Base-by-base conservation (phyloP, 2,888 invertebrate species). In the Pycnomerus fuliginosus region DNA sequence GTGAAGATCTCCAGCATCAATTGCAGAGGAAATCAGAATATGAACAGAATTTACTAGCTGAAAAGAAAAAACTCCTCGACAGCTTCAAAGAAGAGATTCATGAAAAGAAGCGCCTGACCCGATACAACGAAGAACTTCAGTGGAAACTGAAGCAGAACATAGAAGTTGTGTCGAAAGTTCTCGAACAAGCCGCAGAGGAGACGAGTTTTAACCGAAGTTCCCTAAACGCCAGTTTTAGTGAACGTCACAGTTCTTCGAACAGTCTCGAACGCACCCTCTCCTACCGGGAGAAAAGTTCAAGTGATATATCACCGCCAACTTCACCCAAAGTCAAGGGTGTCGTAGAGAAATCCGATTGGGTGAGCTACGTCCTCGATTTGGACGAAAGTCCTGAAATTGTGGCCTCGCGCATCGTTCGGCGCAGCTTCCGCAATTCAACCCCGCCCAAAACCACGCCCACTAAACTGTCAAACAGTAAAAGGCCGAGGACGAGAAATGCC, bases 41-140 rank as follows among this genome's bases (percentile, higher is more conserved):
- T 51, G 92, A 95, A 72, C 84, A 83, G 79, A 79, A 80, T 60
- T 71, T 86, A 8, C 71, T 79, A 7, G 78, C 79, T 38, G 83
- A 90, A 61, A 87, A 90, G 64, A 80, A 87, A 50, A 78, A 83
- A 31, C 73, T 93, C 39, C 75, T 84, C 22, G 87, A 88, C 50
- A 80, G 80, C 1, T 83, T 84, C 43, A 85, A 85, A 30, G 81
- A 89, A 40, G 88, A 92, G 67, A 76, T 81, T 1, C 85, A 88
- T 62, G 87, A 87, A 53, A 88, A 88, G 61, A 82, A 86, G 47
- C 77, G 90, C 1, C 72, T 92, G 30, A 80, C 83, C 1, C 86
- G 88, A 64, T 83, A 88, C 65, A 93, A 92, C 65, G 95, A 95
- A 72, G 90, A 93, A 71, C 77, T 94, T 2, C 81, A 88, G 60